A percentile compares a stretch with the other conserved stretches of the same genome.
Conservation (phyloP, 2,888 invertebrate genomes). For the Alviniconcha strummeri region DNA sequence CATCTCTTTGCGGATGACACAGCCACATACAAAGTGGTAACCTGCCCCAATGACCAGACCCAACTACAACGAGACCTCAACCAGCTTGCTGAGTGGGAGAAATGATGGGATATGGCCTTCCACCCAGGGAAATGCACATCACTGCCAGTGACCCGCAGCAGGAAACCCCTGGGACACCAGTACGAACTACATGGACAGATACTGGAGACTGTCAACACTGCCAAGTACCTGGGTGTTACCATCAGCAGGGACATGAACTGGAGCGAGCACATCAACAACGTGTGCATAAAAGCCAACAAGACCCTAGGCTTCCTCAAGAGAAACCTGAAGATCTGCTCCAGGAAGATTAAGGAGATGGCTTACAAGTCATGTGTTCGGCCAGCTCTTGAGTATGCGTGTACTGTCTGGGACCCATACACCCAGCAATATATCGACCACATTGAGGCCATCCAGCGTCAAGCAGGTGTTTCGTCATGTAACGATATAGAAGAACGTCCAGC, state of each 20-base stretch:
- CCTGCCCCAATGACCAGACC: background rate
- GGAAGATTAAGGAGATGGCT: background rate
- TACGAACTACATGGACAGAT: background rate
- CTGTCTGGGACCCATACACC: background rate
- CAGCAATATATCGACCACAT: background rate
- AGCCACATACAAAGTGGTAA: background rate
- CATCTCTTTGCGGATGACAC: background rate
- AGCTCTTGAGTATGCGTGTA: background rate
- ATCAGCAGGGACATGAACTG: background rate
- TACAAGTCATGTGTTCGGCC: background rate
- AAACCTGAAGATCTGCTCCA: conserved; percentile 5
- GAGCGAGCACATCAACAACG: background rate
- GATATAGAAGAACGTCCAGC: background rate
- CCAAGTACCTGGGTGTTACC: background rate
- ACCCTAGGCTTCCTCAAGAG: background rate
- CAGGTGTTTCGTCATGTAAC: background rate
- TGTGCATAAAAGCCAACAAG: background rate
- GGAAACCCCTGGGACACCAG: background rate
- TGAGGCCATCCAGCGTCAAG: background rate
- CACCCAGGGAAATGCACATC: background rate
- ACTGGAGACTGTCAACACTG: background rate
- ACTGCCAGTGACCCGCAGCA: background rate
- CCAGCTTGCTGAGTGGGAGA: background rate
- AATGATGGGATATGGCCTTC: background rate
- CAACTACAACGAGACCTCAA: background rate